Evolutionary conservation across 1,140 invertebrate genomes (phyloP).

Genomic region (Drosophila santomea): DNA sequence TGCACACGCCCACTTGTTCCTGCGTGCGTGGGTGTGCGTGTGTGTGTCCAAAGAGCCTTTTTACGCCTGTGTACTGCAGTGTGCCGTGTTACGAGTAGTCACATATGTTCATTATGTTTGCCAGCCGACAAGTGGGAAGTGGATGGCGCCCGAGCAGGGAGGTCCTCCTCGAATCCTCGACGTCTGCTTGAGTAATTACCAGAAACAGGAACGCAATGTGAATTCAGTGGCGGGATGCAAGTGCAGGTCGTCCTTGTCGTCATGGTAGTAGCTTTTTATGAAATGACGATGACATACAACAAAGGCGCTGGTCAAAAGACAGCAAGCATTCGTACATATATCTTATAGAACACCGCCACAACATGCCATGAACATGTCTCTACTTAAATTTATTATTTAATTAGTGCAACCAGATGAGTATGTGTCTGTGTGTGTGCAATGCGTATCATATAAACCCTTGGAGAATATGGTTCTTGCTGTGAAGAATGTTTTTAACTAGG

Average conservation of each 20-base stretch:
- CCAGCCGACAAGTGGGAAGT: conserved; percentile 60
- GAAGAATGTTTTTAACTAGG: neutral
- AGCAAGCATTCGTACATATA: conserved; percentile 17
- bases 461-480: too few species aligned
- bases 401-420: conserved; percentile 47
- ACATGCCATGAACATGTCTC: conserved; percentile 19
- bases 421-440: neutral
- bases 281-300: conserved; percentile 70
- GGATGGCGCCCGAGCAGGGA: neutral
- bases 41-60: conserved; percentile 61
- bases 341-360: conserved; percentile 5
- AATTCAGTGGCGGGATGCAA: conserved; percentile 61
- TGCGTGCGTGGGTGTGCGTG: conserved; percentile 23
- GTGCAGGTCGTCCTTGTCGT: conserved; percentile 44
- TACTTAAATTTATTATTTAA: conserved; percentile 74
- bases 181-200: conserved; percentile 79
- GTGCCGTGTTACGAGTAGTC: conserved; percentile 55
- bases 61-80: conserved; percentile 77
- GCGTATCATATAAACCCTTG: too few species aligned
- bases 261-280: conserved; percentile 64
- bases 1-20: conserved; percentile 7
- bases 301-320: conserved; percentile 47
- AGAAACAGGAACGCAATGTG: conserved; percentile 57
- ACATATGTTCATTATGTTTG: conserved; percentile 78
- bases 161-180: conserved; percentile 65